A percentile compares a stretch with the other conserved stretches of the same genome.
Conservation (phyloP, 2,888 invertebrate species). For the Calliopum simillimum region DNA sequence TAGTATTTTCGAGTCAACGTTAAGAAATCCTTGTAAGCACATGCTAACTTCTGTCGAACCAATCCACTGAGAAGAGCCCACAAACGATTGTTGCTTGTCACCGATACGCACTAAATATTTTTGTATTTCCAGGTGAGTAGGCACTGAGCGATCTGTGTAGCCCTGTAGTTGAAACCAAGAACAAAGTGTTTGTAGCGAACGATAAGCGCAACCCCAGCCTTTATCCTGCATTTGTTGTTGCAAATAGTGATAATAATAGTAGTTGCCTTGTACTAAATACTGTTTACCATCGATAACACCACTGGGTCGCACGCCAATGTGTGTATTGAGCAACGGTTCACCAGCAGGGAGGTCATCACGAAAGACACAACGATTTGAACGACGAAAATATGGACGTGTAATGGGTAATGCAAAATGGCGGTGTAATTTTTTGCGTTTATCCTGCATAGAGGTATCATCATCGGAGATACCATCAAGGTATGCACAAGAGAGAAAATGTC, state of each 20-base stretch:
- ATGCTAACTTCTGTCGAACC: conserved; percentile 97
- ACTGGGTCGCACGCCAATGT: conserved; percentile 69
- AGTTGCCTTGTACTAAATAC: conserved; percentile 82
- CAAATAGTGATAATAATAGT: conserved; percentile 97
- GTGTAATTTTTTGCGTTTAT: conserved; percentile 76
- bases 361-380: conserved; percentile 75
- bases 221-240: conserved; percentile 94
- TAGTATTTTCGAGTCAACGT: conserved; percentile 83
- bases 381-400: conserved; percentile 80
- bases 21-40: conserved; percentile 85
- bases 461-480: conserved; percentile 77
- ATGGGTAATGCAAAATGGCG: conserved; percentile 76
- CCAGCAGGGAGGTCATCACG: conserved; percentile 66
- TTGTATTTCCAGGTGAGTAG: conserved; percentile 89
- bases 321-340: conserved; percentile 78
- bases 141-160: conserved; percentile 80
- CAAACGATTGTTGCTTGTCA: conserved; percentile 88
- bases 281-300: conserved; percentile 69
- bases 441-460: conserved; percentile 75
- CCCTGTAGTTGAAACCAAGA: conserved; percentile 96
- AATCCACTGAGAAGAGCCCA: conserved; percentile 96
- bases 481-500: conserved; percentile 81
- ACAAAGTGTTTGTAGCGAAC: conserved; percentile 94
- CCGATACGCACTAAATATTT: conserved; percentile 93
- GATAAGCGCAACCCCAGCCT: conserved; percentile 99